Base-by-base conservation (phyloP, 2,797 vertebrate genomes). In the Phoebastria nigripes region DNA sequence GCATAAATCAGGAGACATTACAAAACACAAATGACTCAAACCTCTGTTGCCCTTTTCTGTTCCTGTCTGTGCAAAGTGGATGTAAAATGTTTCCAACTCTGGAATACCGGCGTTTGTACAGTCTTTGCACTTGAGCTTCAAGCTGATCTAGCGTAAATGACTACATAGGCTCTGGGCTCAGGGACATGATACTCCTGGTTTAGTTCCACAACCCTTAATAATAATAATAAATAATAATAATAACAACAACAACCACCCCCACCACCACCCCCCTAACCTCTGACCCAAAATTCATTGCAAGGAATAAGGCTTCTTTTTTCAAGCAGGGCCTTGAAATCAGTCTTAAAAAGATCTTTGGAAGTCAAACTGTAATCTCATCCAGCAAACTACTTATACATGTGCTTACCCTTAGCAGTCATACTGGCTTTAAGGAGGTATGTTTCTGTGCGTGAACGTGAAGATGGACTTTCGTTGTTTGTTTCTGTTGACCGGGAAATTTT, bases 171-270 rank as follows among this genome's bases (percentile, higher is more conserved):
- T 44, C 7, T 51, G 28, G 29, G 12, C 26, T 92, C 15, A 39
- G 25, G 5, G 9, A 62, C 3, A 1, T n/a, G 11, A 70, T 54
- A 37, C 1, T 0, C 2, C 12, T 65, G n/a, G 20, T 39, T 88
- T 70, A 21, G 5, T 70, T 85, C 9, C 12, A 47, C 47, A 66
- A 41, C 3, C 2, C 18, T 17, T 35, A 28, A 61, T 12, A 63
- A 54, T 3, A 42, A 26, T 11, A 86, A 59, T 8, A 47, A 86
- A 52, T 14, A 24, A 13, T 6, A 41, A 9, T 5, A 46, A 9
- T 1, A 39, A 31, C 15, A 56, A 26, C 4, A 71, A 41, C 10
- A 33, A 9, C 15, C 46, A n/a, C 2, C 3, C 28, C 3, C 7
- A 29, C 16, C 16, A 25, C 46, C 4, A 29, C 3, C 13, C 3